Conservation (phyloP, 1,140 invertebrate genomes). For the Zaprionus taronus region DNA sequence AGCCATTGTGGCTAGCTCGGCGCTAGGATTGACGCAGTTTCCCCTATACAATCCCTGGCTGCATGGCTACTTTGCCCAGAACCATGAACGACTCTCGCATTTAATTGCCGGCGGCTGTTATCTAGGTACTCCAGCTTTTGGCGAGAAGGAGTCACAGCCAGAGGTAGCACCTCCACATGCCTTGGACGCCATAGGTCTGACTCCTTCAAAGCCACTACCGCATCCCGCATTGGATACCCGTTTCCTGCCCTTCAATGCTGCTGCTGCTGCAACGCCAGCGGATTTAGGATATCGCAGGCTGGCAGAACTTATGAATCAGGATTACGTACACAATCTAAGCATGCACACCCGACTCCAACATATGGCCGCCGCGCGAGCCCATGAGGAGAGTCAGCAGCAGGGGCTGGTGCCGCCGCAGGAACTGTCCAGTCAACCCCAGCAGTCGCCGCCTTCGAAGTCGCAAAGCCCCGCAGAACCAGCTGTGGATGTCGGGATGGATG, state of each 20-base stretch:
- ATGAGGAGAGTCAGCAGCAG: conserved; percentile 48
- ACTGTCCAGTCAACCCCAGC: conserved; percentile 8
- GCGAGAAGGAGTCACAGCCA: conserved; percentile 39
- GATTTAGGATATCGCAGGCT: conserved; percentile 70
- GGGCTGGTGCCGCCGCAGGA: conserved; percentile 21
- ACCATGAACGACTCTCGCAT: conserved; percentile 78
- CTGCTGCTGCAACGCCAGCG: conserved; percentile 35
- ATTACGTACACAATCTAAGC: conserved; percentile 73
- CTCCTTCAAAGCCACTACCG: conserved; percentile 42
- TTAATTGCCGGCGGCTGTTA: conserved; percentile 74
- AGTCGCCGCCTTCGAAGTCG: conserved; percentile 42
- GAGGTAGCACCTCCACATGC: conserved; percentile 31
- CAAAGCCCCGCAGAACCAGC: conserved; percentile 60
- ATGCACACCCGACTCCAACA: conserved; percentile 70
- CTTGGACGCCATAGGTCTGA: conserved; percentile 54
- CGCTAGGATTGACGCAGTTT: conserved; percentile 76
- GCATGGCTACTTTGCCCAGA: conserved; percentile 81
- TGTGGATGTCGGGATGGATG: conserved; percentile 76
- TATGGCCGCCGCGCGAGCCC: conserved; percentile 56
- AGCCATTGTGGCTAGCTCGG: conserved; percentile 72
- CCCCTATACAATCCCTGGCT: conserved; percentile 84
- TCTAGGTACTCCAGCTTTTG: conserved; percentile 44
- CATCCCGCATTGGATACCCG: conserved; percentile 60
- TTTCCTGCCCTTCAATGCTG: conserved; percentile 69
- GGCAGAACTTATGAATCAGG: conserved; percentile 75